These are phyloP conservation scores for Lithophane ornitopus DNA, from an alignment of 2,888 invertebrate species.

Conservation along the genomic window DNA sequence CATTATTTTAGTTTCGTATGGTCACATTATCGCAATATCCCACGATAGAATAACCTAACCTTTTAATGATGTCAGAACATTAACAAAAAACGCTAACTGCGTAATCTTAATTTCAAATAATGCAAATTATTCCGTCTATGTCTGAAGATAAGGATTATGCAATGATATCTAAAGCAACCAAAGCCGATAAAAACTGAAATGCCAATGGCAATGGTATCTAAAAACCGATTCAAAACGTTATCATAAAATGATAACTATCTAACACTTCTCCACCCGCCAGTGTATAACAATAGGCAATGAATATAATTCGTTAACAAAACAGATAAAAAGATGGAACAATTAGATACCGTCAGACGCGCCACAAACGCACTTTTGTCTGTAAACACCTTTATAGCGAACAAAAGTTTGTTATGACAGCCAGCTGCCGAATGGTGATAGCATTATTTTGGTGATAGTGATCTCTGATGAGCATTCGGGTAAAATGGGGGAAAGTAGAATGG, in stretches of 20 bases:
- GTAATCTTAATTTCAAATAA: slow-evolving; percentile 4
- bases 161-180: background rate
- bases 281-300: slow-evolving; percentile 66
- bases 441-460: slow-evolving; percentile 69
- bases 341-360: slow-evolving; percentile 78
- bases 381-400: slow-evolving; percentile 88
- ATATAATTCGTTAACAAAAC: slow-evolving; percentile 78
- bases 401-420: slow-evolving; percentile 86
- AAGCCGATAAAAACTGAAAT: background rate
- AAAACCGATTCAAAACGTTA: background rate
- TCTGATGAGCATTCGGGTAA: slow-evolving; percentile 47
- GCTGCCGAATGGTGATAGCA: slow-evolving; percentile 81
- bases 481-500: slow-evolving; percentile 42
- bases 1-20: background rate
- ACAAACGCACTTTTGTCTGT: slow-evolving; percentile 79
- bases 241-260: background rate
- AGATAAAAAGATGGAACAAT: slow-evolving; percentile 86
- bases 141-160: background rate
- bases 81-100: background rate
- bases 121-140: background rate
- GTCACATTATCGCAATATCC: background rate
- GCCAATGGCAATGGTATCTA: background rate
- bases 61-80: background rate
- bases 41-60: background rate
- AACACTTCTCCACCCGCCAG: slow-evolving; percentile 67